Conservation (phyloP, 2,888 invertebrate genomes). For the Mythimna albipuncta region DNA sequence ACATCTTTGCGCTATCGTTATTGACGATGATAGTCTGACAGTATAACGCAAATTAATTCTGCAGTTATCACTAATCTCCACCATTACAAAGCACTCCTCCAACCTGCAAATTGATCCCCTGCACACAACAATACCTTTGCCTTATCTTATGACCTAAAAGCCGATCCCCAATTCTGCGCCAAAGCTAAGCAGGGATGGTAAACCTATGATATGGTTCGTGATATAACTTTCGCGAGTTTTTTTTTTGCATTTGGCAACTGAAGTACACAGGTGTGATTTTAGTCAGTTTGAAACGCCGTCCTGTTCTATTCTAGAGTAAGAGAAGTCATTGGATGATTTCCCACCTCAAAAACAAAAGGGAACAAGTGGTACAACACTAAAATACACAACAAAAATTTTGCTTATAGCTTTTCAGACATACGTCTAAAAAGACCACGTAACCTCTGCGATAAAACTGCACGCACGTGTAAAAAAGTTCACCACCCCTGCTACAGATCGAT, state of each 20-base stretch:
- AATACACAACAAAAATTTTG: too few species aligned
- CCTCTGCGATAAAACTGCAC: too few species aligned
- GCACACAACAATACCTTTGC: slow-evolving; percentile 14
- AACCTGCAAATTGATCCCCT: slow-evolving; percentile 1
- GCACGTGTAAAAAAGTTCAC: slow-evolving; percentile 3
- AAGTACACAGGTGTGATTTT: too few species aligned
- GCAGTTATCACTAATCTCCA: neutral
- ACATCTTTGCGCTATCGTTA: neutral
- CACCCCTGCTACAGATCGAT: slow-evolving; percentile 24
- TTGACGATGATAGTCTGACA: neutral
- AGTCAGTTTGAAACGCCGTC: too few species aligned
- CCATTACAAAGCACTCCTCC: neutral
- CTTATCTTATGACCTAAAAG: slow-evolving; percentile 38
- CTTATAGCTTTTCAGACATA: too few species aligned
- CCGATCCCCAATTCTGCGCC: slow-evolving; percentile 12
- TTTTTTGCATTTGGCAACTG: too few species aligned
- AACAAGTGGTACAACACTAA: too few species aligned
- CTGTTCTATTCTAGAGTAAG: too few species aligned
- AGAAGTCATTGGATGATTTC: too few species aligned
- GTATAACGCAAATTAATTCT: neutral
- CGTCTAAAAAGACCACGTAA: neutral
- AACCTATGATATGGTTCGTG: neutral
- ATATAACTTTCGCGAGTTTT: neutral
- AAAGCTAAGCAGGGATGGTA: neutral
- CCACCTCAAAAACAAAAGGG: too few species aligned